Evolutionary conservation across 2,888 invertebrate genomes (phyloP).

Genomic region (Sinhomidia bicolor): DNA sequence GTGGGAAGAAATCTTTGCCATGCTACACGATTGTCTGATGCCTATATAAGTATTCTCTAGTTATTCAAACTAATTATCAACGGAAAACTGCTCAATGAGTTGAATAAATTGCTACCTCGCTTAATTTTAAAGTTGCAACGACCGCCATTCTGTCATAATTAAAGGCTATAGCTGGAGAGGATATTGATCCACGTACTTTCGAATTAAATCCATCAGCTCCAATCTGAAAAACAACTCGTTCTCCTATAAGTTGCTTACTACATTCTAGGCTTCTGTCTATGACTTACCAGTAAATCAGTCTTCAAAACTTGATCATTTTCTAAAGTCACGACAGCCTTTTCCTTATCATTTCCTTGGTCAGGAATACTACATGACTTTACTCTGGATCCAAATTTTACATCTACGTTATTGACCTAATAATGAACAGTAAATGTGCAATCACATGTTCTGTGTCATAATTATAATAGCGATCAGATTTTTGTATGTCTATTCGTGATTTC

Average conservation of each 20-base stretch:
- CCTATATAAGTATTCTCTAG: too few species aligned
- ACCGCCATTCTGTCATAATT: constrained; percentile 95
- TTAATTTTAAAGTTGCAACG: constrained; percentile 93
- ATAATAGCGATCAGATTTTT: too few species aligned
- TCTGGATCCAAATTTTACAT: constrained; percentile 74
- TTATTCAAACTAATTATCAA: too few species aligned
- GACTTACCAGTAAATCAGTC: constrained; percentile 76
- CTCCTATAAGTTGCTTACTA: too few species aligned
- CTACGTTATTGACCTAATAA: constrained; percentile 72
- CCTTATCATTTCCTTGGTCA: constrained; percentile 14
- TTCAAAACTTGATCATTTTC: constrained; percentile 71
- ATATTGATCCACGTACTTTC: constrained; percentile 91
- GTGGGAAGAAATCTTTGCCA: constrained; percentile 98
- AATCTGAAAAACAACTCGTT: constrained; percentile 86
- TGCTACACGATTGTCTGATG: constrained; percentile 90
- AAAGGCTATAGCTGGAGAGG: constrained; percentile 90
- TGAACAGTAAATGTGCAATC: too few species aligned
- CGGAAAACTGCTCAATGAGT: too few species aligned
- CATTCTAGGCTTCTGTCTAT: not conserved
- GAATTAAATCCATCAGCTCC: constrained; percentile 98
- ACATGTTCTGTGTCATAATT: too few species aligned
- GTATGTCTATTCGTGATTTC: too few species aligned
- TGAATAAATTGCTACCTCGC: constrained; percentile 85
- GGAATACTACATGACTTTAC: constrained; percentile 76
- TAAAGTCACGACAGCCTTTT: constrained; percentile 69